Evolutionary conservation across 2,888 invertebrate genomes (phyloP).

Genomic region (Yponomeuta evonymella): DNA sequence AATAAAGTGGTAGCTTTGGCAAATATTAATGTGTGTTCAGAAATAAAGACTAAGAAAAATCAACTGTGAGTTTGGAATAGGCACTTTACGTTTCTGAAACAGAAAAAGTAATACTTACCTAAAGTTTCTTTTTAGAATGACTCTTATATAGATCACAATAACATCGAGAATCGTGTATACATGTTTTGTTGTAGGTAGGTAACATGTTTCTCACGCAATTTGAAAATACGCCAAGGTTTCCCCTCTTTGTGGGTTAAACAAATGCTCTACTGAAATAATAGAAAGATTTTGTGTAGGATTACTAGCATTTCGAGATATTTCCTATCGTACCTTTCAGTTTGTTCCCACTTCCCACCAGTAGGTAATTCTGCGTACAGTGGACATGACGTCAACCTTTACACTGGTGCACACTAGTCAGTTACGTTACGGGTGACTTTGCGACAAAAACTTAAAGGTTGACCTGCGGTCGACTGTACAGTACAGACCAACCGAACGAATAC

Average conservation of each 20-base stretch:
- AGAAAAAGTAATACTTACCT: neutral
- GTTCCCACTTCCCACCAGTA: neutral
- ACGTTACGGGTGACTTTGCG: no score
- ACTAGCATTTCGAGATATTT: neutral
- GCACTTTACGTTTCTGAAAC: neutral
- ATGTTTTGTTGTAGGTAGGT: neutral
- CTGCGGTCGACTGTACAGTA: no score
- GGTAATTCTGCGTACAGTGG: no score
- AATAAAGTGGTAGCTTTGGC: no score
- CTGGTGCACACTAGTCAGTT: no score
- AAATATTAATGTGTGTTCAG: neutral
- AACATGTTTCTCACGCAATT: neutral
- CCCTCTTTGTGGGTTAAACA: neutral
- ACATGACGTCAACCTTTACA: no score
- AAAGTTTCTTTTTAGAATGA: neutral
- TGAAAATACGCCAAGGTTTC: conserved; percentile 1
- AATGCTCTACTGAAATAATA: conserved; percentile 2
- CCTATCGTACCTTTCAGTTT: neutral
- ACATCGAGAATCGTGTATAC: no score
- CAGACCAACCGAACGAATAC: no score
- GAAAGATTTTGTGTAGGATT: neutral
- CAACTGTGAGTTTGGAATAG: neutral
- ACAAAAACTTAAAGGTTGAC: no score
- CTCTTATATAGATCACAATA: neutral
- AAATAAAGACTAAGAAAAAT: neutral